Evolutionary conservation across 2,113 vertebrate species (phyloP).

Genomic region (Agelaius tricolor): DNA sequence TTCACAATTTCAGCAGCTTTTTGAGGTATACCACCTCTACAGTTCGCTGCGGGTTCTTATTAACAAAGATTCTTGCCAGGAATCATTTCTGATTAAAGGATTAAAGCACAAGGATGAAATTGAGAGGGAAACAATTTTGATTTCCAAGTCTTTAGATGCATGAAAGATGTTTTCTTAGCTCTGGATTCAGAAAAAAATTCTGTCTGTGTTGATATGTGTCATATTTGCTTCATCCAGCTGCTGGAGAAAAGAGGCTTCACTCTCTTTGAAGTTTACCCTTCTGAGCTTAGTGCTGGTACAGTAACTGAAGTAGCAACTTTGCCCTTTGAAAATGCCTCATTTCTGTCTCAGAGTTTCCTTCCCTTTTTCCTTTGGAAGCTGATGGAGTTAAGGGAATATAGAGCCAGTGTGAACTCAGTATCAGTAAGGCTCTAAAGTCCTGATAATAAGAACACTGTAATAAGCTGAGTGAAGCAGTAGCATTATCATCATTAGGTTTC

Average conservation of each 20-base stretch:
- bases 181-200: not conserved
- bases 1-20: not conserved
- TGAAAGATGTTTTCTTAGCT: not conserved
- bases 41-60: not conserved
- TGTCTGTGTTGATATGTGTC: not conserved
- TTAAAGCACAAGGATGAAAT: not conserved
- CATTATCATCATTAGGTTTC: not conserved
- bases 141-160: not conserved
- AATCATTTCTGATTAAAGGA: not conserved
- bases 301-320: not conserved
- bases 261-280: constrained; percentile 27
- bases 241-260: not conserved
- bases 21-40: not conserved
- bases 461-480: not conserved
- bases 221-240: not conserved
- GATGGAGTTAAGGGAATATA: not conserved
- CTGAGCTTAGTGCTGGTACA: not conserved
- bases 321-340: constrained; percentile 2
- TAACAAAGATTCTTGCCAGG: not conserved
- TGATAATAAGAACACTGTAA: not conserved
- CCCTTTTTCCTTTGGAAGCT: not conserved
- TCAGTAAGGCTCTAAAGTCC: not conserved
- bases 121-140: not conserved
- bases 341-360: constrained; percentile 7
- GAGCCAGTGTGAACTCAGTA: not conserved